Evolutionary conservation across 2,888 invertebrate species (phyloP), one percentile per base, ranked within the genome.

Genomic region (Synergus umbraculus): DNA sequence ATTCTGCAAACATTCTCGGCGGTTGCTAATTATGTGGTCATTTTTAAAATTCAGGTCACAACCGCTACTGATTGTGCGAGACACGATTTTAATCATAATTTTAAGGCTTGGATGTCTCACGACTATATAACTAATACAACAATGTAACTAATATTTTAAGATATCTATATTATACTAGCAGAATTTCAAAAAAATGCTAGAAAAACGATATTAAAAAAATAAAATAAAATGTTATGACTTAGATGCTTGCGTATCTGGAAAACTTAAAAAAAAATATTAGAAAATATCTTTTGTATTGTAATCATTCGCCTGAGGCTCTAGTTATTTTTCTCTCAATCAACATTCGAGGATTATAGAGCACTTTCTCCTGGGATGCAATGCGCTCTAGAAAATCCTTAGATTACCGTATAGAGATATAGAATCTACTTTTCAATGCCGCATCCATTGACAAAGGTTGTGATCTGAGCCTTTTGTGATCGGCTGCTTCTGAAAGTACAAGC

Each of bases 281-380:
- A 22, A 13, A 0, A 69, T 18, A 29, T 69, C 29, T 49, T 69
- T 69, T 69, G 69, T 49, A 46, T 69, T 69, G 15, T 69, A 46
- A 29, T 29, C 15, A 69, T 49, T 46, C 46, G 46, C 69, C 69
- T 46, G 69, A 69, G 69, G 69, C 49, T 49, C 46, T 44, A 15
- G 7, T 46, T 69, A 46, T 69, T 49, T 49, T 69, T 46, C 29
- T 69, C 29, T 69, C 46, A 69, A 49, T 69, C 69, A 29, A 15
- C 49, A 18, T 46, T 46, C 46, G 46, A 69, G 22, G 15, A 46
- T 69, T 69, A 46, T 29, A 49, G 69, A 69, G 69, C 46, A 69
- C 69, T 69, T 69, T 69, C 69, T 49, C 69, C 49, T 49, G n/a
- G 18, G 49, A 69, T 46, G 49, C 15, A 46, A 67, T 67, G 46